Base-by-base conservation (phyloP, 2,797 vertebrate genomes). In the Diplodus puntazzo region DNA sequence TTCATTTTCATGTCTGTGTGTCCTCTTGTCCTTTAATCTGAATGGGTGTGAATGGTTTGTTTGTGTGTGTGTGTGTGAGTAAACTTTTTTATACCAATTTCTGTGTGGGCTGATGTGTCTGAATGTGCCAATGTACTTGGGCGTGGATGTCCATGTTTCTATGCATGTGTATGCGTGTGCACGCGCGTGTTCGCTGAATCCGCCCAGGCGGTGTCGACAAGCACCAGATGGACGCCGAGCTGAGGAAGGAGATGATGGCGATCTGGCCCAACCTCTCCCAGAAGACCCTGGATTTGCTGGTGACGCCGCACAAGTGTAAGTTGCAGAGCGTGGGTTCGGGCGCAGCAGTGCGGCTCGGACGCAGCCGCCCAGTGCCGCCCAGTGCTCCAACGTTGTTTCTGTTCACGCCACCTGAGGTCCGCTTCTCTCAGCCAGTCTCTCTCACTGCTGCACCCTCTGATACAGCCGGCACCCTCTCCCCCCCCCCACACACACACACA, bases 211-310 rank as follows among this genome's bases (percentile, higher is more conserved):
- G 93, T 30, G 71, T 97, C 0, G 97, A 98, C 94, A 99, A 98
- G 86, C 97, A 98, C 91, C 97, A 99, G 93, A 98, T 98, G 97
- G 98, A 99, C 1, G 95, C 96, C 0, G 97, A 99, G 88, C 93
- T 98, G 60, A 94, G 98, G 87, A 98, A 98, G 87, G 98, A 99
- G 91, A 99, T 99, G 97, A 97, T 97, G 96, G 97, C 98, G 18
- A 98, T 99, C 91, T 99, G 98, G 98, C 97, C 97, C 88, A 98
- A 98, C 91, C 94, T 98, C 73, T 99, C 98, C 49, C 98, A 98
- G 92, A 99, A 99, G 92, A 97, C 95, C 3, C 91, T 99, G 88
- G 98, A 99, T 92, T 96, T 99, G 88, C 94, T 99, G 80, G 97
- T 99, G 72, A 98, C 98, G 1, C 97, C 98, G 2, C 98, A 99